Conservation (phyloP, 2,113 vertebrate genomes). For the Calyptomena viridis region DNA sequence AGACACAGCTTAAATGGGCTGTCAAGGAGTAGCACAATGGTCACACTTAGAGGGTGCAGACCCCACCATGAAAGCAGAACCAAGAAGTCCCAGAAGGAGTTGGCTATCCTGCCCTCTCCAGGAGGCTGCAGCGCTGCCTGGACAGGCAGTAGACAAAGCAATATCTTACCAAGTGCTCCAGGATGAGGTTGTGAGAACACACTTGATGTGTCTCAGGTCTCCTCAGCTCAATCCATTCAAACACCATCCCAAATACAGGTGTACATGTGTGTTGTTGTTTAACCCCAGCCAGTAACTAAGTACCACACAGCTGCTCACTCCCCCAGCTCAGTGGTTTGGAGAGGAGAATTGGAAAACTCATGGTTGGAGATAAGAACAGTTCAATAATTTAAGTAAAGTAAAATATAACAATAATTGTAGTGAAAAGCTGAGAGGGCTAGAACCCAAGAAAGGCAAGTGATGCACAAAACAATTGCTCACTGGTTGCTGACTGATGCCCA, state of each 20-base stretch:
- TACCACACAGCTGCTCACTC: neutral
- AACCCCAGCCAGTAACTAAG: neutral
- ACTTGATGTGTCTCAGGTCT: neutral
- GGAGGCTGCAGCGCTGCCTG: accelerated
- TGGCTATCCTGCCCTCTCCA: neutral
- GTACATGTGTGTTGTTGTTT: neutral
- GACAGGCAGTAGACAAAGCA: neutral
- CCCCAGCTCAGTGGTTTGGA: neutral
- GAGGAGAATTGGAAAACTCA: neutral
- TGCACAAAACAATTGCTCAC: neutral
- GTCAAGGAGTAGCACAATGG: accelerated
- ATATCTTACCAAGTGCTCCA: neutral
- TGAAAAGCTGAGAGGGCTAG: neutral
- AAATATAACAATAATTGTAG: neutral
- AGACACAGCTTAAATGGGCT: neutral
- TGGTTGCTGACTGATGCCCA: neutral
- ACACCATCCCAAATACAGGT: neutral
- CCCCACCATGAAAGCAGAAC: neutral
- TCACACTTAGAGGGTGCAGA: neutral
- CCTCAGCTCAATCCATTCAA: neutral
- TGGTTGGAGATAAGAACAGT: neutral
- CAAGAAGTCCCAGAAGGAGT: neutral
- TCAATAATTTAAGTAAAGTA: neutral
- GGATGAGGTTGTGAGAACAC: neutral
- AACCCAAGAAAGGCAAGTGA: neutral